Evolutionary conservation across 2,797 vertebrate genomes (phyloP).

Genomic region (Micropoecilia bifurca): DNA sequence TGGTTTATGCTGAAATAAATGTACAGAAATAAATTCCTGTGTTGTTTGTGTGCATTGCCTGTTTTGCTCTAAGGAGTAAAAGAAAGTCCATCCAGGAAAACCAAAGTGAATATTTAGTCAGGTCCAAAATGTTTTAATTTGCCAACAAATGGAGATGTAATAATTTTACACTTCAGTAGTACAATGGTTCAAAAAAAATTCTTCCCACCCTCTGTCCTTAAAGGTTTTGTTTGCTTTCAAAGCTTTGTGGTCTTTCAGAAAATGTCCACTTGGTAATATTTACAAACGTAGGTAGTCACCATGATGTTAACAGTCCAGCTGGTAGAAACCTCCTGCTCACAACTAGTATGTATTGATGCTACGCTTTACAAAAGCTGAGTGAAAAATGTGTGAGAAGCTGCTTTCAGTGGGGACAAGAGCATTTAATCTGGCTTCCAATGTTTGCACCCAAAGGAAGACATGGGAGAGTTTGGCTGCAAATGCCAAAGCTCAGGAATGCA

Average conservation of each 20-base stretch:
- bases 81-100: conserved; percentile 4
- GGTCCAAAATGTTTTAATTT: conserved; percentile 72
- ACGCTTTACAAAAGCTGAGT: conserved; percentile 33
- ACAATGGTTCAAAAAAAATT: conserved; percentile 59
- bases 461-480: conserved; percentile 3
- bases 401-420: not conserved
- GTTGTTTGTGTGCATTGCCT: not conserved
- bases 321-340: conserved; percentile 37
- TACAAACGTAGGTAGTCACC: conserved; percentile 43
- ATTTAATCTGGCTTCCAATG: not conserved
- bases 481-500: conserved; percentile 53
- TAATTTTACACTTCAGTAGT: conserved; percentile 70
- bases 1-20: conserved; percentile 33
- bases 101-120: conserved; percentile 21
- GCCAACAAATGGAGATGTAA: conserved; percentile 77
- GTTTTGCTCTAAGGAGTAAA: not conserved
- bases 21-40: not conserved
- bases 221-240: conserved; percentile 58
- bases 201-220: conserved; percentile 43
- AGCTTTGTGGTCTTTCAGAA: conserved; percentile 66
- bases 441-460: conserved; percentile 28
- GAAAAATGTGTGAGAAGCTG: not conserved
- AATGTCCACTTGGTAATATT: conserved; percentile 67
- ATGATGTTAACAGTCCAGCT: conserved; percentile 17
- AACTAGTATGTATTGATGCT: conserved; percentile 17